These are phyloP conservation scores for Pseudolaguvia tuberculata DNA, from an alignment of 2,113 vertebrate species.

Conservation along the genomic window DNA sequence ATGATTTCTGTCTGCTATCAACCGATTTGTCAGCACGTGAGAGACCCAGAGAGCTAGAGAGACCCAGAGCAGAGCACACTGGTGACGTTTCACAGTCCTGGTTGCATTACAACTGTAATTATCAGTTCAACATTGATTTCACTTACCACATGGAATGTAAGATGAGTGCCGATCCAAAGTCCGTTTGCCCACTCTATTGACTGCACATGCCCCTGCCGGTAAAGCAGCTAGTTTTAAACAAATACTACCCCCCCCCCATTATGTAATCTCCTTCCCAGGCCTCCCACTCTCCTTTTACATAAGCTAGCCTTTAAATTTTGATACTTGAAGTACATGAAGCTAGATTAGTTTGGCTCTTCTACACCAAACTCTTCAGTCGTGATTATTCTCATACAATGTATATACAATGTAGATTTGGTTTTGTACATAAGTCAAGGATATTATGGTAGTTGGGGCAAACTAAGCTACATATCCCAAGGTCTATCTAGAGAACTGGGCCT, in stretches of 20 bases:
- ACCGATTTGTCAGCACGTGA: not conserved
- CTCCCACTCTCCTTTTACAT: slow-evolving; percentile 43
- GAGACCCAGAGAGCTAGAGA: not conserved
- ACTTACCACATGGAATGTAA: slow-evolving; percentile 25
- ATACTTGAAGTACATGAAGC: not conserved
- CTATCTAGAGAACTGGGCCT: not conserved
- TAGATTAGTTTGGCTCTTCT: not conserved
- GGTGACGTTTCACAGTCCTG: slow-evolving; percentile 7
- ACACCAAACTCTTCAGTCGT: not conserved
- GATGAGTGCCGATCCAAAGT: slow-evolving; percentile 21
- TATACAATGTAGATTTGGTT: not conserved
- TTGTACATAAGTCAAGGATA: not conserved
- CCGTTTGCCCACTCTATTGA: slow-evolving; percentile 22
- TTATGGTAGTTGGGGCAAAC: not conserved
- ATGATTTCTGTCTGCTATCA: not conserved
- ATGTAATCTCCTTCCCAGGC: slow-evolving; percentile 29
- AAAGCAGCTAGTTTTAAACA: slow-evolving; percentile 26
- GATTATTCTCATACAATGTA: not conserved
- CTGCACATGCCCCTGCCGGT: slow-evolving; percentile 32
- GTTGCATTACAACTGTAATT: slow-evolving; percentile 15
- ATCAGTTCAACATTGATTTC: slow-evolving; percentile 32
- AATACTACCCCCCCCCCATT: not conserved
- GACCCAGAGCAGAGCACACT: slow-evolving; percentile 2
- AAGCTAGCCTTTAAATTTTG: slow-evolving; percentile 31
- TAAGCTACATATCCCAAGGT: not conserved